A percentile compares a stretch with the other conserved stretches of the same genome.
Evolutionary conservation across 2,113 vertebrate species (phyloP).

Genomic region (Chloroceryle aenea): DNA sequence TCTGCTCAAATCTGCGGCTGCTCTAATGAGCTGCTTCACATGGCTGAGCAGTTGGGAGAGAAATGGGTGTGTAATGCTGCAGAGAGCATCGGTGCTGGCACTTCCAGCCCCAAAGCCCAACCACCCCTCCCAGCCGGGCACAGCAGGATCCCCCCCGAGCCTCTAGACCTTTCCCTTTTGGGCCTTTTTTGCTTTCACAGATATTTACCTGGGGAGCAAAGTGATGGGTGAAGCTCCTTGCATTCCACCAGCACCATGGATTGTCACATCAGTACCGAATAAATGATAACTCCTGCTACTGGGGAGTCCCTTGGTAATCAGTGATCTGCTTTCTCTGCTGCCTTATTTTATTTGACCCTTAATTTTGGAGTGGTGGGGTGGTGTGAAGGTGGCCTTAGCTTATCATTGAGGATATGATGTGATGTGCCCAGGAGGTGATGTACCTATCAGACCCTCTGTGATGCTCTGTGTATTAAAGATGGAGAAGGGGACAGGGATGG

Average conservation of each 20-base stretch:
- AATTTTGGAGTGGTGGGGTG: neutral
- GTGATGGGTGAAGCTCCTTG: neutral
- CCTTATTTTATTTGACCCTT: neutral
- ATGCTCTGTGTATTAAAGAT: neutral
- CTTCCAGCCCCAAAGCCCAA: neutral
- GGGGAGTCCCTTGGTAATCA: neutral
- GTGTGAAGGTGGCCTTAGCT: neutral
- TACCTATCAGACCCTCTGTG: neutral
- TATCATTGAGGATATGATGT: neutral
- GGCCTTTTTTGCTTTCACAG: neutral
- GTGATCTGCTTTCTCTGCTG: accelerated
- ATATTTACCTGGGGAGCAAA: neutral
- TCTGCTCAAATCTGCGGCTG: neutral
- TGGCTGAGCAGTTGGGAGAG: neutral
- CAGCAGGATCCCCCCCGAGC: neutral
- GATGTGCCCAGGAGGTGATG: neutral
- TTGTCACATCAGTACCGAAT: neutral
- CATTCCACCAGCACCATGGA: accelerated
- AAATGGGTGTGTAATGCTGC: neutral
- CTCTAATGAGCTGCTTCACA: neutral
- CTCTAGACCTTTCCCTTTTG: neutral
- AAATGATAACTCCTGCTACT: neutral
- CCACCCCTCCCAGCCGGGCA: neutral
- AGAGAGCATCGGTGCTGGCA: neutral
- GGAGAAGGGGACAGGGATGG: neutral